Base-by-base conservation (phyloP, 1,140 invertebrate species). In the Scaptomyza montana region DNA sequence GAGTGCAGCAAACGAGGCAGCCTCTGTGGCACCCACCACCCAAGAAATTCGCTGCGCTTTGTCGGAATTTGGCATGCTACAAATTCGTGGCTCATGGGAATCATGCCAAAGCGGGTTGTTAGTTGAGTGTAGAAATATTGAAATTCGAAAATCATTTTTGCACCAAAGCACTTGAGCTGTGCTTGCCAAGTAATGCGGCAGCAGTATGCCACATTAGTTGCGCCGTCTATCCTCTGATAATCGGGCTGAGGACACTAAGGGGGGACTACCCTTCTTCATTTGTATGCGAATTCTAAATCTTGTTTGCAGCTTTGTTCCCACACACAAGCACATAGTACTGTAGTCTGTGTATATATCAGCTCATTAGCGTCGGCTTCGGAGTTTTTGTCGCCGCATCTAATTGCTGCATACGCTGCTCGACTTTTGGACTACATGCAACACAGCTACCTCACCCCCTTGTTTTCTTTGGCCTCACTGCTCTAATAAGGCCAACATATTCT, bases 401-500 rank as follows among this genome's bases (percentile, higher is more conserved):
- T 90, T 90, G 74, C 72, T 81, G 89, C 89, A 90, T 87, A 82
- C 82, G 84, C 43, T 73, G 70, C 70, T 12, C 70, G 56, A 61
- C 57, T 61, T 49, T 39, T 28, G 9, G 43, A 13, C 64, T 66
- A 49, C 47, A 64, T 41, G 16, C 19, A 10, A 43, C 55, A 16
- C 7, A 25, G 25, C 33, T 45, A 30, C 39, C 53, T 33, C 47
- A 56, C 8, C 63, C 51, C 47, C 13, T 64, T 8, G 50, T 46
- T 69, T 69, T 66, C 7, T 36, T 33, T 71, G 57, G 61, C 77
- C 51, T 69, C 53, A 62, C 60, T 78, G 89, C 82, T 62, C 82
- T 72, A 85, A 90, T 84, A 89, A 90, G 84, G 82, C 70, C 72
- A 90, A 81, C 89, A 89, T 90, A 90, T 90, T 90, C 77, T 90